Percentiles rank a stretch among this genome's conserved stretches.
Evolutionary conservation across 2,888 invertebrate species (phyloP).

Genomic region (Iselma pallidipennis): DNA sequence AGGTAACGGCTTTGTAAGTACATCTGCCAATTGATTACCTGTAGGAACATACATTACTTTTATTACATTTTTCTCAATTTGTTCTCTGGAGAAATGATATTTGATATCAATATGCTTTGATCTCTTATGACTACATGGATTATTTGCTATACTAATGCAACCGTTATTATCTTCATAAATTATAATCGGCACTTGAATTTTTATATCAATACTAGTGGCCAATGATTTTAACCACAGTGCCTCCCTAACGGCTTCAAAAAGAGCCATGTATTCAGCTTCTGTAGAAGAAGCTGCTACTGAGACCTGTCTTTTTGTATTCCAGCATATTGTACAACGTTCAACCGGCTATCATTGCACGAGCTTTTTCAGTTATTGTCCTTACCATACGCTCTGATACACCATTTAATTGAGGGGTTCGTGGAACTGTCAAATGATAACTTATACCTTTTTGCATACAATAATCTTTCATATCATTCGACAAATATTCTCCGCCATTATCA

Average conservation of each 20-base stretch:
- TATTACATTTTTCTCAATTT: not conserved
- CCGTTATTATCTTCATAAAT: conserved; percentile 2
- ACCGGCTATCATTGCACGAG: conserved; percentile 29
- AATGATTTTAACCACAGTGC: conserved; percentile 11
- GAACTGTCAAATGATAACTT: conserved; percentile 18
- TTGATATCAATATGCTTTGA: conserved; percentile 2
- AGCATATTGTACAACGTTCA: conserved; percentile 14
- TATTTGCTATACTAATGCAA: not conserved
- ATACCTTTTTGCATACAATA: conserved; percentile 26
- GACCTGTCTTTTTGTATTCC: not conserved
- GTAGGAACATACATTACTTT: not conserved
- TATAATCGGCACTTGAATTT: conserved; percentile 1
- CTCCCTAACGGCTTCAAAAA: conserved; percentile 8
- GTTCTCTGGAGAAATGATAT: not conserved
- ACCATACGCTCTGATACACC: conserved; percentile 19
- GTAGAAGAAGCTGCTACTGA: conserved; percentile 3
- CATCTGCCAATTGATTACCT: not conserved
- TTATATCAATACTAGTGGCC: not conserved
- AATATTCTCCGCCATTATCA: conserved; percentile 32
- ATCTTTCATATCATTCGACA: conserved; percentile 17
- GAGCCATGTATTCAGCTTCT: conserved; percentile 1
- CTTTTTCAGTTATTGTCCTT: conserved; percentile 35
- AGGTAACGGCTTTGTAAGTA: not conserved
- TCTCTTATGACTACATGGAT: not conserved
- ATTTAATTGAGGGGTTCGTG: conserved; percentile 27